A percentile compares a stretch with the other conserved stretches of the same genome.
These are phyloP conservation scores for Caenorhabditis inopinata DNA, from an alignment of 1,140 invertebrate species.

Conservation along the genomic window DNA sequence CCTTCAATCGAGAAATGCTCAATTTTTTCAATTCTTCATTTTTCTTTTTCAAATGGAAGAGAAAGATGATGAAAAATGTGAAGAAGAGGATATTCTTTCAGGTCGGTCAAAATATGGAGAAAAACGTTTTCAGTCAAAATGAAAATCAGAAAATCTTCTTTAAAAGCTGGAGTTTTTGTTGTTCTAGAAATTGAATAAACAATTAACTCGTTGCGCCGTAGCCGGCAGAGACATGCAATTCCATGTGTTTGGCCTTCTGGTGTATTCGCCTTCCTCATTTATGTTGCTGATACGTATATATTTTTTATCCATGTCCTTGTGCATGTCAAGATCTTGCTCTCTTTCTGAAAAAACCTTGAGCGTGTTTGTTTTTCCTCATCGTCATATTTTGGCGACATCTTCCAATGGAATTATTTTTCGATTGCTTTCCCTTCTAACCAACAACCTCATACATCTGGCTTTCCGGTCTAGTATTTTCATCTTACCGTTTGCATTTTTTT, in stretches of 20 bases:
- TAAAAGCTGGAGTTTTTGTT: background rate
- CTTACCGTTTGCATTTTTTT: no score
- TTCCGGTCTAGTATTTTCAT: no score
- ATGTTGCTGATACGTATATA: background rate
- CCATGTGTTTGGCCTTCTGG: background rate
- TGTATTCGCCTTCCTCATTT: constrained; percentile 1
- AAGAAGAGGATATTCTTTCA: no score
- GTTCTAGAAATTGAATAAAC: background rate
- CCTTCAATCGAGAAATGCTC: background rate
- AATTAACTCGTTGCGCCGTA: background rate
- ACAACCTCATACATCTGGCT: background rate
- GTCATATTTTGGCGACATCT: background rate
- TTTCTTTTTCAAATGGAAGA: no score
- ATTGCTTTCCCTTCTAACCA: background rate
- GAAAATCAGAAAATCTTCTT: no score
- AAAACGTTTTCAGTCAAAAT: no score
- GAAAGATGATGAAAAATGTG: no score
- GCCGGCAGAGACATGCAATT: background rate
- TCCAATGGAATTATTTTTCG: background rate
- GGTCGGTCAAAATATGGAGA: no score
- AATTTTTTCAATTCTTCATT: background rate
- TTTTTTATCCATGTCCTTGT: background rate
- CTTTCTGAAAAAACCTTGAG: background rate
- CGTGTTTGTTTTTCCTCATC: background rate
- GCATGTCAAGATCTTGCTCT: constrained; percentile 5